Evolutionary conservation across 2,888 invertebrate genomes (phyloP), one percentile per base, ranked within the genome.

Genomic region (Morpho helenor): DNA sequence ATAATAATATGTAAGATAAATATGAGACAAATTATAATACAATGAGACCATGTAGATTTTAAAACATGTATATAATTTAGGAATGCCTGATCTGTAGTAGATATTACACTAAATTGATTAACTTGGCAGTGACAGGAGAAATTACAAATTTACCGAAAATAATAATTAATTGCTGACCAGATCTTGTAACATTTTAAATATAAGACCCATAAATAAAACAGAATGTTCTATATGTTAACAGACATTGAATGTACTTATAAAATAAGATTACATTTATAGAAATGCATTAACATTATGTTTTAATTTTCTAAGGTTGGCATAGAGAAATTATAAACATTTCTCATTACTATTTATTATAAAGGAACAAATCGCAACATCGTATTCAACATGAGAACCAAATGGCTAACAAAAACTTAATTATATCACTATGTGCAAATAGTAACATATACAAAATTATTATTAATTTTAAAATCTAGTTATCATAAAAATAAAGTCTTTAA

Each of bases 1-100:
- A 75, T 80, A 73, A 75, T 80, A 79, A 80, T 82, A 81, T 77
- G 67, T 66, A 83, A 82, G 81, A 80, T 84, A 86, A 82, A 82
- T 85, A 86, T 79, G 82, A 81, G 75, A 84, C 79, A 85, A 86
- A 86, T 82, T 82, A 87, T 86, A 69, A 80, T 86, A 88, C 82
- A 86, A 83, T 87, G 88, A 87, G 87, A 88, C 88, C 87, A 87
- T 72, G 76, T 81, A 77, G 76, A 75, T 76, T 80, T 74, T 71
- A 73, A 31, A 31, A 76, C 77, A 84, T 84, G 85, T 84, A 83
- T 81, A 80, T 79, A 74, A 76, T 75, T 78, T 70, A 77, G 83
- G 80, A 84, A 82, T 82, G 80, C 77, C 83, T 73, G 75, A 70
- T 74, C 74, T 79, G 76, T 65, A 59, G 56, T 31, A 31, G 16